Evolutionary conservation across 2,888 invertebrate species (phyloP).

Genomic region (Lottia gigantea): DNA sequence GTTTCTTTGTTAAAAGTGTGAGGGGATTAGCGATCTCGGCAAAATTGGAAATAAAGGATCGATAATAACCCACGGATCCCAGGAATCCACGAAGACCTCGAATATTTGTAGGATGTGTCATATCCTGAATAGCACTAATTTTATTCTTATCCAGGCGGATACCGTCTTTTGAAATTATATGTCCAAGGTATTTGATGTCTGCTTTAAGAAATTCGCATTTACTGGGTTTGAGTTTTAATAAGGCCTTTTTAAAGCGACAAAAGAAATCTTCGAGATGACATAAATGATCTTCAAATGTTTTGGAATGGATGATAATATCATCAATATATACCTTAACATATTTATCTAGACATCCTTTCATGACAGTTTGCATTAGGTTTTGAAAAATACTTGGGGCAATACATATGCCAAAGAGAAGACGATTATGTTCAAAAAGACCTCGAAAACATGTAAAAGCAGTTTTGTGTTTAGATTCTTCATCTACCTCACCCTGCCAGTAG

Average conservation of each 20-base stretch:
- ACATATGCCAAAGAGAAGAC: conserved; percentile 11
- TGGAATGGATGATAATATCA: neutral
- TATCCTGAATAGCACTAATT: neutral
- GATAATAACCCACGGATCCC: conserved; percentile 4
- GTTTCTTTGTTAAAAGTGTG: conserved; percentile 4
- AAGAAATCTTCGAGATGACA: conserved; percentile 17
- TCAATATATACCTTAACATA: conserved; percentile 14
- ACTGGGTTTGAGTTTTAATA: conserved; percentile 18
- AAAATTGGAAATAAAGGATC: neutral
- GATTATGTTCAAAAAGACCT: conserved; percentile 6
- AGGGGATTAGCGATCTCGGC: conserved; percentile 10
- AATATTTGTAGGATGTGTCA: neutral
- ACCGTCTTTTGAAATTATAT: conserved; percentile 20
- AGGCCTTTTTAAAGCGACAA: conserved; percentile 13
- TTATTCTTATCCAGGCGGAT: neutral
- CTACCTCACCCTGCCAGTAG: conserved; percentile 12
- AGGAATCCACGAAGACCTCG: neutral
- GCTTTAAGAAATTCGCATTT: conserved; percentile 19
- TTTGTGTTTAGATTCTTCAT: conserved; percentile 1
- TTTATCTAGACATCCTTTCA: conserved; percentile 15
- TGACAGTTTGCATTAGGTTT: conserved; percentile 15
- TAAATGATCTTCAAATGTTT: conserved; percentile 16
- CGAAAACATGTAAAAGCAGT: conserved; percentile 12
- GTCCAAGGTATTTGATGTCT: conserved; percentile 18
- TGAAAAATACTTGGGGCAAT: neutral